Conservation (phyloP, 2,888 invertebrate species). For the Andrena marginata region DNA sequence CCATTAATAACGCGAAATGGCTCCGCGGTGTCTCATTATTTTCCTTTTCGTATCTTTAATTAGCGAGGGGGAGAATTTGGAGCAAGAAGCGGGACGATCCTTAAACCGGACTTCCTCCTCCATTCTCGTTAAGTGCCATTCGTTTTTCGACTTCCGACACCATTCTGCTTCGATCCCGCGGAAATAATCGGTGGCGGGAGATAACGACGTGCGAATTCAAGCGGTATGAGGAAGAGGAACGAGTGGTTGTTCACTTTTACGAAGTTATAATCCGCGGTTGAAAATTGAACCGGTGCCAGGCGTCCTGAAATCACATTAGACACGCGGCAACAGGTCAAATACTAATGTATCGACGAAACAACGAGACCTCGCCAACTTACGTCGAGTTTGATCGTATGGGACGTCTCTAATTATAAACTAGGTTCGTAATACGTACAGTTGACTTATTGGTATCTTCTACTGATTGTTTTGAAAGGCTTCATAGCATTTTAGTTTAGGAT, state of each 20-base stretch:
- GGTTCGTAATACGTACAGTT: too few relatives aligned
- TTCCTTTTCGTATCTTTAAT: conserved; percentile 65
- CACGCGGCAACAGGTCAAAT: conserved; percentile 63
- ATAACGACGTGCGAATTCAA: conserved; percentile 10
- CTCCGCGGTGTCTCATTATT: conserved; percentile 68
- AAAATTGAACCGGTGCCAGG: conserved; percentile 62
- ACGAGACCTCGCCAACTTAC: conserved; percentile 32
- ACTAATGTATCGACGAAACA: conserved; percentile 46
- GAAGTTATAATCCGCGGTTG: conserved; percentile 39
- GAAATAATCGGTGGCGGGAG: background rate
- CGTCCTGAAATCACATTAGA: conserved; percentile 45
- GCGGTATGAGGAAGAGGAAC: background rate
- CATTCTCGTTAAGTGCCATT: conserved; percentile 15
- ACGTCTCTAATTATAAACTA: too few relatives aligned
- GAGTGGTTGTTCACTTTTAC: conserved; percentile 42
- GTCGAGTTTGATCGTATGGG: background rate
- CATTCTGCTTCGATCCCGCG: background rate
- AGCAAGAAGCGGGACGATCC: conserved; percentile 18
- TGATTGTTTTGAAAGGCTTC: too few relatives aligned
- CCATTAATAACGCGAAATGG: conserved; percentile 75
- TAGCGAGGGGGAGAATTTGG: conserved; percentile 43
- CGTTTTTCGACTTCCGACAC: conserved; percentile 15
- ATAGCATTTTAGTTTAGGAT: too few relatives aligned
- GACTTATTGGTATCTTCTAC: too few relatives aligned
- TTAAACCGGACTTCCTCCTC: conserved; percentile 28